Conservation (phyloP, 2,797 vertebrate genomes). For the Pseudomugil gertrudae region DNA sequence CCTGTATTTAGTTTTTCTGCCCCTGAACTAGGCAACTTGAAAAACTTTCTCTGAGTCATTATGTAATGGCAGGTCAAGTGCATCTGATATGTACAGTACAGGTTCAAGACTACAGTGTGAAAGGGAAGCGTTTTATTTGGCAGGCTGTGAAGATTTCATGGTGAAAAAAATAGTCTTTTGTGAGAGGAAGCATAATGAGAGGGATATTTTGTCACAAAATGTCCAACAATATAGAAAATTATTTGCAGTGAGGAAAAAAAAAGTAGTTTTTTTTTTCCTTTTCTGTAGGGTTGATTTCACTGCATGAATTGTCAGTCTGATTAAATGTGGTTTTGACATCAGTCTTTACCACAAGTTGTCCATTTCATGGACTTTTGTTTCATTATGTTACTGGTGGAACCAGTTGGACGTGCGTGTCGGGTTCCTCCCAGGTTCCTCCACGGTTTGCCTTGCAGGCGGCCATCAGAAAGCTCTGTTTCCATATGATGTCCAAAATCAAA, state of each 20-base stretch:
- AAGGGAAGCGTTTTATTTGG: slow-evolving; percentile 77
- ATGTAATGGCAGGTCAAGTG: slow-evolving; percentile 78
- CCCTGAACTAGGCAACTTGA: slow-evolving; percentile 41
- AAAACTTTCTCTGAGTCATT: slow-evolving; percentile 50
- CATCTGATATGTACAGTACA: slow-evolving; percentile 82
- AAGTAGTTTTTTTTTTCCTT: slow-evolving; percentile 21
- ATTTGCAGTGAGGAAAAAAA: slow-evolving; percentile 63
- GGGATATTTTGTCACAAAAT: slow-evolving; percentile 78
- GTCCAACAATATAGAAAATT: slow-evolving; percentile 80
- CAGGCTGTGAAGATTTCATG: slow-evolving; percentile 74
- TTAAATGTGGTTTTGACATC: slow-evolving; percentile 59
- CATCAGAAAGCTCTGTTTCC: slow-evolving; percentile 54
- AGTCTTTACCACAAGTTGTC: slow-evolving; percentile 66
- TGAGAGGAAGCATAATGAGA: slow-evolving; percentile 75
- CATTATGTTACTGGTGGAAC: slow-evolving; percentile 57
- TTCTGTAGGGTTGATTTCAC: slow-evolving; percentile 56
- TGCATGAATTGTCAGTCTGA: slow-evolving; percentile 56
- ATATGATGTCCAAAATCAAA: slow-evolving; percentile 61
- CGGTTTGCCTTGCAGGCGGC: slow-evolving; percentile 44
- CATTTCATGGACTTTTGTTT: slow-evolving; percentile 66
- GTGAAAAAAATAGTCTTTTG: slow-evolving; percentile 57
- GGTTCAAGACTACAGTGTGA: slow-evolving; percentile 75
- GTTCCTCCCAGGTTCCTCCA: slow-evolving; percentile 49
- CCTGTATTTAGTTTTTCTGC: slow-evolving; percentile 43
- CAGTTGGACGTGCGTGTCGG: slow-evolving; percentile 41